Evolutionary conservation across 2,797 vertebrate genomes (phyloP).

Genomic region (Xenops minutus): DNA sequence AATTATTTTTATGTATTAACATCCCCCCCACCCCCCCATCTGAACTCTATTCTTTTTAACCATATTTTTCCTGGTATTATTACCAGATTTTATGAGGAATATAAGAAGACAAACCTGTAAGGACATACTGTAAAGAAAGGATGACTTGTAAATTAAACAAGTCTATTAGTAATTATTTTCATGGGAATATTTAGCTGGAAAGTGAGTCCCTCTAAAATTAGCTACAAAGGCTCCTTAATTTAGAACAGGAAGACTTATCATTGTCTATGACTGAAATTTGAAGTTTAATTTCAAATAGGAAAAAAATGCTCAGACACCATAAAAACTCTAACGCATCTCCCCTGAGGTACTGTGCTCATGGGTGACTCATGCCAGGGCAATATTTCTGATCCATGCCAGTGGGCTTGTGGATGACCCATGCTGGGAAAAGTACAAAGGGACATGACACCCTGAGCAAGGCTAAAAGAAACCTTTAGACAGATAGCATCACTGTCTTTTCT

Average conservation of each 20-base stretch:
- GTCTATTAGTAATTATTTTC: background rate
- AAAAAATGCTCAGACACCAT: background rate
- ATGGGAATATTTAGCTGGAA: background rate
- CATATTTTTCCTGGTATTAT: background rate
- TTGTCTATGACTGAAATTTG: background rate
- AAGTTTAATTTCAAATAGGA: background rate
- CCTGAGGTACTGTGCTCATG: background rate
- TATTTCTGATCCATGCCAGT: too few relatives aligned
- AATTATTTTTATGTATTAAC: too few relatives aligned
- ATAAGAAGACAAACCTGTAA: background rate
- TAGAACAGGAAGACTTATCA: background rate
- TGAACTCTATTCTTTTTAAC: background rate
- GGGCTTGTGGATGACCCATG: background rate
- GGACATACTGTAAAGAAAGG: background rate
- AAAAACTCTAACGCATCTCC: background rate
- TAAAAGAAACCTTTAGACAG: background rate
- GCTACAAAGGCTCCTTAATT: background rate
- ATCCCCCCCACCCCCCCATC: too few relatives aligned
- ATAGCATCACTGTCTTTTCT: background rate
- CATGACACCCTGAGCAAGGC: fast-evolving
- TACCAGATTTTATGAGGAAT: background rate
- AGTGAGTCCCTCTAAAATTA: background rate
- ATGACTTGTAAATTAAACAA: background rate
- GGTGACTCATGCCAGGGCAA: background rate
- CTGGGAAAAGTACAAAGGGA: background rate